Conservation (phyloP, 2,797 vertebrate genomes). For the Trematomus bernacchii region DNA sequence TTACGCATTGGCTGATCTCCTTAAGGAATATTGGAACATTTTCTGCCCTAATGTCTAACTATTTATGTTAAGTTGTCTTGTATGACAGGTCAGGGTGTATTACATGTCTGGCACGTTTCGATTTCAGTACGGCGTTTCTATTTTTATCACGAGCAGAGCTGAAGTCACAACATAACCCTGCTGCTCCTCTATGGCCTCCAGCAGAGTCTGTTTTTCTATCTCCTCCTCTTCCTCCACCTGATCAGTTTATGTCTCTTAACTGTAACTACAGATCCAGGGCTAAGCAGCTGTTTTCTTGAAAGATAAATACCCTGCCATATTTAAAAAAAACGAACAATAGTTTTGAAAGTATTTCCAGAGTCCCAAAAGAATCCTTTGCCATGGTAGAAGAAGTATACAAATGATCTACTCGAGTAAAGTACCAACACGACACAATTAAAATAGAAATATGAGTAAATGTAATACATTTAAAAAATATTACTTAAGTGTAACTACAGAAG, state of each 20-base stretch:
- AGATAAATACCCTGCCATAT: neutral
- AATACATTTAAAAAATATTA: neutral
- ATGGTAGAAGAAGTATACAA: neutral
- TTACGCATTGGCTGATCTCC: neutral
- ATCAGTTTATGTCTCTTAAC: neutral
- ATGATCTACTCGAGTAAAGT: neutral
- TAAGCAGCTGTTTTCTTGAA: neutral
- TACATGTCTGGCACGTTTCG: slow-evolving; percentile 36
- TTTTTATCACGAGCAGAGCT: slow-evolving; percentile 44
- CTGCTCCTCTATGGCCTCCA: neutral
- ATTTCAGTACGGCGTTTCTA: slow-evolving; percentile 45
- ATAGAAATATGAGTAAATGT: neutral
- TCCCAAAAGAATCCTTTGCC: neutral
- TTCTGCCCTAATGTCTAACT: neutral
- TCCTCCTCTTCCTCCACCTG: neutral
- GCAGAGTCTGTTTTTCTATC: neutral
- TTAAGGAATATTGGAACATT: neutral
- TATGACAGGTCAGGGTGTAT: neutral
- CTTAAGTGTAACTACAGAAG: neutral
- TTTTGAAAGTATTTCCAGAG: neutral
- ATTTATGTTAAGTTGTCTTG: neutral
- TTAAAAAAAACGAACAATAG: neutral
- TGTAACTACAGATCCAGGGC: neutral
- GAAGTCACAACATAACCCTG: neutral
- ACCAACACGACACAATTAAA: neutral